Evolutionary conservation across 2,888 invertebrate species (phyloP), one percentile per base, ranked within the genome.

Genomic region (Mermis nigrescens): DNA sequence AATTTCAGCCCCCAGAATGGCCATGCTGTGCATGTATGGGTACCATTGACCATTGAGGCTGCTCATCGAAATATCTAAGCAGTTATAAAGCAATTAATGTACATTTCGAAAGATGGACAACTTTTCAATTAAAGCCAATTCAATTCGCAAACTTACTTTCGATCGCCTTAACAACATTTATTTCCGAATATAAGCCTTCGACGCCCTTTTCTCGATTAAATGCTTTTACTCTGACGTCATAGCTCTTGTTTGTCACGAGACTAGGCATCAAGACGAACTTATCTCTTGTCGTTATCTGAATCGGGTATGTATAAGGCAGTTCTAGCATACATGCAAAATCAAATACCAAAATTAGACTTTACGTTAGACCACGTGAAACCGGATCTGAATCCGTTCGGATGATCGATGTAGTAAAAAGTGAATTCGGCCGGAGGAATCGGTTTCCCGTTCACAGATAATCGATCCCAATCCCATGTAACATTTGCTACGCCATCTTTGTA

Each of bases 391-490:
- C 38, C 58, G 32, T 28, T 22, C n/a, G 24, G 12, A 48, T 48
- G 48, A n/a, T 48, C 24, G 3, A 32, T 52, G 54, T 58, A 56
- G 12, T 3, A 3, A 31, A 59, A 7, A 24, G 7, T 26, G 29
- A 38, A 59, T n/a, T 28, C 26, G 19, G 45, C 24, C 19, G 15
- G 19, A 2, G 7, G 2, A 3, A 59, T 26, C 45, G 55, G 45
- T 4, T 3, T n/a, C 7, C 55, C 55, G 3, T 3, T 57, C 2
- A 59, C 7, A 2, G 59, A 57, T 38, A 26, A 45, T 2, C 56
- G 26, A 19, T 19, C 3, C 27, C 57, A 59, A 3, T 2, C 29
- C 59, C 59, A 59, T 4, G 59, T 57, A 2, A 59, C 7, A 26
- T 59, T 59, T 28, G 52, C 59, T 28, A 4, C 4, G 24, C 45